Base-by-base conservation (phyloP, 2,113 vertebrate species). In the Corvus moneduloides region DNA sequence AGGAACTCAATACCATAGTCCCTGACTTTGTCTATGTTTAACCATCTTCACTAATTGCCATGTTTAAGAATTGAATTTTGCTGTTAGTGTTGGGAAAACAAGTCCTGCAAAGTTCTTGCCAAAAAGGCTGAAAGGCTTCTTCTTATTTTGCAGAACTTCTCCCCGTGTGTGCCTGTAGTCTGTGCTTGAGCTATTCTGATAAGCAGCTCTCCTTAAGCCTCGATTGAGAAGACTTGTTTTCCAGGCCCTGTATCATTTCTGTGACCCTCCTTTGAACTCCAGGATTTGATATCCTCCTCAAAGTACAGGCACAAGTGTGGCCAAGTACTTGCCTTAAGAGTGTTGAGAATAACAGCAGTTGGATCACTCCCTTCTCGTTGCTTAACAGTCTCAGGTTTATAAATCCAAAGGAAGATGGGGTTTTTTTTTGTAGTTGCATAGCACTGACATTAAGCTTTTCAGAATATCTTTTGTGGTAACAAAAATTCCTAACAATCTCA, bases 221-320 rank as follows among this genome's bases (percentile, higher is more conserved):
- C 64, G 26, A 17, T 44, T 46, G 13, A 61, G 64, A 94, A 78
- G 56, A 72, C 76, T 93, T 84, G n/a, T 76, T 95, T 97, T 84
- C 73, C 86, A 90, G 72, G 8, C 33, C 55, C 26, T 58, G 46
- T 80, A 61, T 88, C 3, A 19, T 69, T 90, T 90, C 63, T 86
- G 68, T 92, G 80, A 90, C 94, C 80, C 30, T 90, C 19, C 43
- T 96, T 77, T 94, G 94, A 93, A 90, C 83, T 95, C 43, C 39
- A 90, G 46, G 52, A 71, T 81, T 39, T 93, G 64, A 74, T 80
- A 89, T 80, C 37, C 9, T 96, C 59, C 33, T 33, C 43, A 52
- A 89, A 95, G 63, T 10, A 5, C 56, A 80, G 79, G 33, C 64
- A 81, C 21, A 43, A 86, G 30, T 41, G 49, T 1, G 1, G 69